These are phyloP conservation scores for Dusona sp. DNA, from an alignment of 2,888 invertebrate species.

Conservation along the genomic window DNA sequence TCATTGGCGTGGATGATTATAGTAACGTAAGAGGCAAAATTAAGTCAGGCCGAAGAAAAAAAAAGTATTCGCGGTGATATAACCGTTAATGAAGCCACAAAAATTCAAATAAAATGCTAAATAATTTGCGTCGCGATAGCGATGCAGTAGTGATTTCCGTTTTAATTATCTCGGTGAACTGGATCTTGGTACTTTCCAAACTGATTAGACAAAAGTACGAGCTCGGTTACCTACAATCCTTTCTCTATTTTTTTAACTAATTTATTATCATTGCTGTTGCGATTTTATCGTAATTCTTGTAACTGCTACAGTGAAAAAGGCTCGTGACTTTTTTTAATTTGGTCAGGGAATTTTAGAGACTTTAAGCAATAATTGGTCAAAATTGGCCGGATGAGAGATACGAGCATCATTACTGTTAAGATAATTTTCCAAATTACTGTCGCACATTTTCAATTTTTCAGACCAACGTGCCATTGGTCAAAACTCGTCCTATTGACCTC, in stretches of 20 bases:
- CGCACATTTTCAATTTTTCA: constrained; percentile 5
- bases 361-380: background rate
- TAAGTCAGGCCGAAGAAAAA: constrained; percentile 20
- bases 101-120: constrained; percentile 40
- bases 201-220: constrained; percentile 21
- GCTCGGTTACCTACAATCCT: constrained; percentile 13
- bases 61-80: constrained; percentile 17
- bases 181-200: constrained; percentile 38
- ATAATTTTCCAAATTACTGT: background rate
- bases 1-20: constrained; percentile 7
- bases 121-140: constrained; percentile 11
- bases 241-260: constrained; percentile 12
- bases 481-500: no score
- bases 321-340: background rate
- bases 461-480: no score
- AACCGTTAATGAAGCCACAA: constrained; percentile 28
- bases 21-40: constrained; percentile 11
- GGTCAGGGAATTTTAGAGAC: background rate
- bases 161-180: constrained; percentile 36
- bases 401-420: background rate
- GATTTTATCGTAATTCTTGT: background rate
- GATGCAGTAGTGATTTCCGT: constrained; percentile 21
- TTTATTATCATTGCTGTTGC: constrained; percentile 9
- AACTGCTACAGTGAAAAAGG: background rate
- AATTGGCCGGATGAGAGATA: background rate